Percentiles rank a stretch among this genome's conserved stretches.
phyloP scores from a whole-genome alignment of 2,888 invertebrate genomes.

The Lucinisca nassula region DNA sequence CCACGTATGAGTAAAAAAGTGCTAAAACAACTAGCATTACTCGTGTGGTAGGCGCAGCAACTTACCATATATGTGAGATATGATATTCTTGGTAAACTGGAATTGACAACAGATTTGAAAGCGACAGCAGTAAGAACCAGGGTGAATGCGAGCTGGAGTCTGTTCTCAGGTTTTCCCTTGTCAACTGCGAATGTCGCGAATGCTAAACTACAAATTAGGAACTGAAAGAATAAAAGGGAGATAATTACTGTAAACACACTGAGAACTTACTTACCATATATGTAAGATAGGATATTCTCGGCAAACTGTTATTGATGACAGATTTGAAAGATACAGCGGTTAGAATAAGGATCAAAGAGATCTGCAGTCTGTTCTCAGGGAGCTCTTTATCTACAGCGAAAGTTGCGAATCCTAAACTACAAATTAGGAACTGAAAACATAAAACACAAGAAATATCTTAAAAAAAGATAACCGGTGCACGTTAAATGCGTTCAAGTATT shows the following conservation, averaged over 20 bases:
- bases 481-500: too few species aligned
- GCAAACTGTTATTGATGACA: conserved; percentile 87
- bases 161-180: conserved; percentile 85
- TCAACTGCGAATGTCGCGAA: conserved; percentile 87
- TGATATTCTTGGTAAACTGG: conserved; percentile 87
- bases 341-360: conserved; percentile 87
- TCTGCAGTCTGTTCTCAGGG: conserved; percentile 87
- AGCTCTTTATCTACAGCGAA: conserved; percentile 85
- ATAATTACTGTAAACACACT: too few species aligned
- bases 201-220: conserved; percentile 49
- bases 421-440: conserved; percentile 86
- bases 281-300: conserved; percentile 87
- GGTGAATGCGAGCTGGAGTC: conserved; percentile 87
- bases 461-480: too few species aligned
- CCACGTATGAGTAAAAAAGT: too few species aligned
- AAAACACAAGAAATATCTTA: too few species aligned
- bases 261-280: conserved; percentile 86
- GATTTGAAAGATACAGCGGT: conserved; percentile 88
- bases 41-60: neutral
- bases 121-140: conserved; percentile 87
- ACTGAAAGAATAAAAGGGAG: too few species aligned
- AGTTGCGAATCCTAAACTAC: conserved; percentile 86
- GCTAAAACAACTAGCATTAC: too few species aligned
- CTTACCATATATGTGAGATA: conserved; percentile 87
- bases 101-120: conserved; percentile 88